Percentiles rank a stretch among this genome's conserved stretches.
phyloP scores from a whole-genome alignment of 2,797 vertebrate genomes.

The Xerus rutilus region DNA sequence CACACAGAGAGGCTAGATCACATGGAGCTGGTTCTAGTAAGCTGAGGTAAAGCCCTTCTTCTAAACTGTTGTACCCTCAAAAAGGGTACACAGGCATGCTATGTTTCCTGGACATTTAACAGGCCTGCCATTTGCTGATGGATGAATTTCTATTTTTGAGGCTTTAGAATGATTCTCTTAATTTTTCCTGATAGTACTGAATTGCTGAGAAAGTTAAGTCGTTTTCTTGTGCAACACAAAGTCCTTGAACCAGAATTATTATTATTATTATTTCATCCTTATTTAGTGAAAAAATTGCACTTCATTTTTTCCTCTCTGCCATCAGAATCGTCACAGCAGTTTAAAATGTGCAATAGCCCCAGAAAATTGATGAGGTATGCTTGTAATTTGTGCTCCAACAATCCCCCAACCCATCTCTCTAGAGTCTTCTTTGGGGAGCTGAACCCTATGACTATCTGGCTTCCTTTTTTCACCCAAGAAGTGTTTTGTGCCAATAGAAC shows the following conservation, averaged over 20 bases:
- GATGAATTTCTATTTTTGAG: background rate
- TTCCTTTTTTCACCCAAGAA: slow-evolving; percentile 23
- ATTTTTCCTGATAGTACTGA: background rate
- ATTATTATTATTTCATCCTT: background rate
- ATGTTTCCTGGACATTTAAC: background rate
- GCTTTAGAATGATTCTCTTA: background rate
- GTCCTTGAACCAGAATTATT: background rate
- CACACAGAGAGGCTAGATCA: background rate
- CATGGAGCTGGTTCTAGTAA: background rate
- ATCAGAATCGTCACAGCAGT: background rate
- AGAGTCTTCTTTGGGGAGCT: background rate
- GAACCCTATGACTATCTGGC: background rate
- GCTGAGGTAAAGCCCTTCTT: background rate
- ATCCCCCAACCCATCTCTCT: background rate
- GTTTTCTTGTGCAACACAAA: background rate
- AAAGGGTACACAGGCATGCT: background rate
- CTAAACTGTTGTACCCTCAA: background rate
- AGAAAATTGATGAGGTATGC: background rate
- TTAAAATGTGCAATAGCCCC: background rate
- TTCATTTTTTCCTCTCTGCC: slow-evolving; percentile 21
- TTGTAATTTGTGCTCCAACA: background rate
- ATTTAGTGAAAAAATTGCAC: background rate
- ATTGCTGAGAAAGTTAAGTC: background rate
- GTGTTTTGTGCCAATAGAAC: background rate
- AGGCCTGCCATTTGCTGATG: background rate